Percentiles rank a stretch among this genome's conserved stretches.
Evolutionary conservation across 2,113 vertebrate species (phyloP).

Genomic region (Vicugna pacos): DNA sequence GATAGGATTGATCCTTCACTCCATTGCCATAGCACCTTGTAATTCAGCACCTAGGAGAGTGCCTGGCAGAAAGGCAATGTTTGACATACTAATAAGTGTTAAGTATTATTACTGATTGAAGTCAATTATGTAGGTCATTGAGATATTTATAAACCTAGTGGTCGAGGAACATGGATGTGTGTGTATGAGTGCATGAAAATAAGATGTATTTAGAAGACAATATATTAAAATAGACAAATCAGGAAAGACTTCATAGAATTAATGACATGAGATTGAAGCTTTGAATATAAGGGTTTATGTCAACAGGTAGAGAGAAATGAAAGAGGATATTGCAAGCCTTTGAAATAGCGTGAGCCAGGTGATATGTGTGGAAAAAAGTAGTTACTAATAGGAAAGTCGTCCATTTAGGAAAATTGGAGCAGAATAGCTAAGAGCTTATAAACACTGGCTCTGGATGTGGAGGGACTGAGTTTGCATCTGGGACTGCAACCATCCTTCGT

Average conservation of each 20-base stretch:
- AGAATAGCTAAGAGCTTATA: background rate
- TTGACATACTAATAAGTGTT: background rate
- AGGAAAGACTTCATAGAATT: background rate
- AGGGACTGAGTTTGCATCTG: background rate
- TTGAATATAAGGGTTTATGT: background rate
- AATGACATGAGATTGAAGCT: background rate
- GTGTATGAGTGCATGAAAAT: background rate
- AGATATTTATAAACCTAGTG: background rate
- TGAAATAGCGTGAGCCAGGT: background rate
- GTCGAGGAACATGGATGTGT: background rate
- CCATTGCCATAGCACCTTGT: background rate
- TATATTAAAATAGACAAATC: constrained; percentile 14
- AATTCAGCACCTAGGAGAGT: background rate
- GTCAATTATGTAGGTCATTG: background rate
- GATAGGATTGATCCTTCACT: background rate
- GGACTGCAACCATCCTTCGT: background rate
- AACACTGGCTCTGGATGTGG: background rate
- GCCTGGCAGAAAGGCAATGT: background rate
- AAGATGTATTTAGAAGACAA: background rate
- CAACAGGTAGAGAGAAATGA: background rate
- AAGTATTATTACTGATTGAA: background rate
- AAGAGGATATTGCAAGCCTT: background rate
- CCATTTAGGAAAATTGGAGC: background rate
- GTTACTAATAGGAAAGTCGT: background rate
- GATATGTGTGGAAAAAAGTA: background rate